Conservation (phyloP, 92 coral and sea anemone genomes). For the Porites rus region DNA sequence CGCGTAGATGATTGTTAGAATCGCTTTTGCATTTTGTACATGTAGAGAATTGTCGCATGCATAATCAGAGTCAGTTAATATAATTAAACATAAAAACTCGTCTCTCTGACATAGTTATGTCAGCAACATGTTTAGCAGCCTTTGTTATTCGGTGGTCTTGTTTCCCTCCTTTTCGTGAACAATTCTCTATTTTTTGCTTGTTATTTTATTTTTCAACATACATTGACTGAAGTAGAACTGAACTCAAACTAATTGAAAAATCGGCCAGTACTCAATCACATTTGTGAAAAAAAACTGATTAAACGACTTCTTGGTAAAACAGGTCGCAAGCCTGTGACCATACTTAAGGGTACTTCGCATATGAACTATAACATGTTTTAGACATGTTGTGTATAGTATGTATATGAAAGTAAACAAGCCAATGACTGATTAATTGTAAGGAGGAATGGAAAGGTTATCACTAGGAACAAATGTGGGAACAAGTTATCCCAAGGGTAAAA, state of each 20-base stretch:
- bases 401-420: no score
- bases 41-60: slow-evolving; percentile 7
- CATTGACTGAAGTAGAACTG: not conserved
- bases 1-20: slow-evolving; percentile 29
- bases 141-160: not conserved
- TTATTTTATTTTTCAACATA: slow-evolving; percentile 7
- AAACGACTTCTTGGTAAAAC: not conserved
- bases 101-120: not conserved
- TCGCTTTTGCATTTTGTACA: slow-evolving; percentile 49
- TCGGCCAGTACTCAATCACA: not conserved
- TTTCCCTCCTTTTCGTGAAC: not conserved
- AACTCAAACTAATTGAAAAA: not conserved
- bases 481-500: no score
- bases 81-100: not conserved
- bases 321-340: not conserved
- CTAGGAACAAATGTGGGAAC: no score
- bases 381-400: not conserved
- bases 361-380: no score
- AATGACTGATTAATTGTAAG: no score
- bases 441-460: no score
- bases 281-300: not conserved
- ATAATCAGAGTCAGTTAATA: slow-evolving; percentile 17
- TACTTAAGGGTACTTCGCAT: no score
- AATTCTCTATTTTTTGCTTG: not conserved
- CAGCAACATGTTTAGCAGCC: slow-evolving; percentile 1